Percentiles rank a stretch among this genome's conserved stretches.
Conservation (phyloP, 2,797 vertebrate species). For the Sebastiscus tertius region DNA sequence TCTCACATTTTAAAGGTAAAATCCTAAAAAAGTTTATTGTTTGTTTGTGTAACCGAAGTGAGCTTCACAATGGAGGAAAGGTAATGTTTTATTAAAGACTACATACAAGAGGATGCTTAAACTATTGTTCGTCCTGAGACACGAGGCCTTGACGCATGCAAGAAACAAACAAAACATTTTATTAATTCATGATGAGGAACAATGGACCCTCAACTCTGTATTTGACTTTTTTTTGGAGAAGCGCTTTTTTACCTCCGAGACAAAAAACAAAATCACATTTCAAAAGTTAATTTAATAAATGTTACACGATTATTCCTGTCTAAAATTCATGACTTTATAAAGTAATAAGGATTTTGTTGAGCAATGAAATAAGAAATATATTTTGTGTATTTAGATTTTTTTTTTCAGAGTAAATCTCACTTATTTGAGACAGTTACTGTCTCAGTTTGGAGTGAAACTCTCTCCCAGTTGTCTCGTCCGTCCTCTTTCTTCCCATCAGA, state of each 20-base stretch:
- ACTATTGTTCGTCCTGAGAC: constrained; percentile 24
- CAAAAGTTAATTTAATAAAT: background rate
- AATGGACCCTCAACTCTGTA: background rate
- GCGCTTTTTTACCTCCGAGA: background rate
- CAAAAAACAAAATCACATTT: background rate
- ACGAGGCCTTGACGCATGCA: background rate
- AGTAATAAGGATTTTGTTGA: background rate
- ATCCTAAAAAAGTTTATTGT: background rate
- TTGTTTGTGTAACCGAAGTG: background rate
- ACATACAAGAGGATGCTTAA: constrained; percentile 2
- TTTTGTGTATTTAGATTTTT: background rate
- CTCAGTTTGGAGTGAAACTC: background rate
- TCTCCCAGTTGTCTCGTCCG: background rate
- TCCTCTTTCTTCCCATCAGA: background rate
- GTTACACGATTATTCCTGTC: background rate
- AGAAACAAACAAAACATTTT: constrained; percentile 16
- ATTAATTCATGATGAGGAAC: constrained; percentile 29
- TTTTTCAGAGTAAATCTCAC: background rate
- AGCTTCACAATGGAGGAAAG: background rate
- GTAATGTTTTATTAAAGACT: constrained; percentile 40
- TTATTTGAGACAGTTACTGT: background rate
- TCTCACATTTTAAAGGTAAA: constrained; percentile 1
- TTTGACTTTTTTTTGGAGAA: background rate
- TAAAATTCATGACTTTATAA: background rate
- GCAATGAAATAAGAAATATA: background rate